Conservation (phyloP, 2,888 invertebrate genomes). For the Allophyes oxyacanthae region DNA sequence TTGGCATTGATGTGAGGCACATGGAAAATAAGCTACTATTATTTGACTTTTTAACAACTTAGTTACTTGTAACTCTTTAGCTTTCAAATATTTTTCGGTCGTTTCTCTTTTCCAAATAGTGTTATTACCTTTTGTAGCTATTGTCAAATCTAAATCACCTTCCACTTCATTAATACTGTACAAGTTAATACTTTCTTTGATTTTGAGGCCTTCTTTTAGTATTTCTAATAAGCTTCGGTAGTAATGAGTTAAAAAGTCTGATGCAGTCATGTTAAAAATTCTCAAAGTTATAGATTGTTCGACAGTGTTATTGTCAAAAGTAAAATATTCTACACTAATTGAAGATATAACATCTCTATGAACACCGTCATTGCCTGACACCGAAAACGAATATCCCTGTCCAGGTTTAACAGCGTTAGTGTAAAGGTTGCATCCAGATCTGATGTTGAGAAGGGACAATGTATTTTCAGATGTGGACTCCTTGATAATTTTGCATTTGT, state of each 20-base stretch:
- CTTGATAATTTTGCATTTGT: slow-evolving; percentile 95
- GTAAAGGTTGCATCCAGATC: slow-evolving; percentile 94
- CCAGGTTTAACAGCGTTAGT: slow-evolving; percentile 92
- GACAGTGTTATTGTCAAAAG: slow-evolving; percentile 94
- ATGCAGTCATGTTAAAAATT: slow-evolving; percentile 92
- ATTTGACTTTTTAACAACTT: slow-evolving; percentile 90
- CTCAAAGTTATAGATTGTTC: slow-evolving; percentile 94
- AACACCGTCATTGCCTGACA: slow-evolving; percentile 96
- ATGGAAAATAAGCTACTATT: slow-evolving; percentile 94
- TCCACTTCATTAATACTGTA: slow-evolving; percentile 93
- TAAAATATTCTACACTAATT: slow-evolving; percentile 94
- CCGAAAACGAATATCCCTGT: slow-evolving; percentile 93
- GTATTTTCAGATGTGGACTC: slow-evolving; percentile 90
- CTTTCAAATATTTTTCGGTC: slow-evolving; percentile 90
- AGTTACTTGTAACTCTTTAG: slow-evolving; percentile 91
- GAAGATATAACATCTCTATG: slow-evolving; percentile 96
- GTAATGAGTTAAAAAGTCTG: slow-evolving; percentile 93
- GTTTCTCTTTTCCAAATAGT: slow-evolving; percentile 91
- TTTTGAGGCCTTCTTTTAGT: slow-evolving; percentile 91
- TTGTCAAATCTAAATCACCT: slow-evolving; percentile 91
- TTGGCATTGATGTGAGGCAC: slow-evolving; percentile 92
- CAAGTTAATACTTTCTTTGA: slow-evolving; percentile 91
- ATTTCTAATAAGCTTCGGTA: slow-evolving; percentile 93
- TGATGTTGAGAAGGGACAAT: slow-evolving; percentile 91
- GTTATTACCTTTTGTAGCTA: slow-evolving; percentile 90